phyloP scores from a whole-genome alignment of 2,113 vertebrate species.

The Calyptomena viridis region DNA sequence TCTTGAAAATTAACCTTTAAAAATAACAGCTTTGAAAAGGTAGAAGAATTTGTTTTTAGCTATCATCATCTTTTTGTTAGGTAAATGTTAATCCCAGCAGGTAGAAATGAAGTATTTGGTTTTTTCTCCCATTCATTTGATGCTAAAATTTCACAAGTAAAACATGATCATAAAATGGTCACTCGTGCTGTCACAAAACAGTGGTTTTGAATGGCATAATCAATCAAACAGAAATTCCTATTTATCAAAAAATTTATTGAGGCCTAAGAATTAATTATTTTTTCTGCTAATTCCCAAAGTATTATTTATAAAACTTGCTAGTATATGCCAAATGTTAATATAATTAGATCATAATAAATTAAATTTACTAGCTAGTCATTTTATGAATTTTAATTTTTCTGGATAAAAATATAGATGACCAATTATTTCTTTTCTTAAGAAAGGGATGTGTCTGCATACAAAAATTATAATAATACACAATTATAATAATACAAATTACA shows the following conservation, averaged over 20 bases:
- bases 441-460: neutral
- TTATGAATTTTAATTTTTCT: neutral
- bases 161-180: neutral
- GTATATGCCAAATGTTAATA: neutral
- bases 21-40: neutral
- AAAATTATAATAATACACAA: neutral
- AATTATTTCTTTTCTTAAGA: neutral
- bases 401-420: neutral
- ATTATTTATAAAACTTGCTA: constrained; percentile 11
- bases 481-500: no score
- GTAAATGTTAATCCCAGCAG: neutral
- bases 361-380: neutral
- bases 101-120: neutral
- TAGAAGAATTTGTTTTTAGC: neutral
- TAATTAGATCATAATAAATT: neutral
- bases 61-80: neutral
- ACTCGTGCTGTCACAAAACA: neutral
- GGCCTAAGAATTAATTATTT: neutral
- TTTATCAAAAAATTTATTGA: neutral
- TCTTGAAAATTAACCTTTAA: constrained; percentile 27
- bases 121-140: neutral
- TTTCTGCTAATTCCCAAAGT: neutral
- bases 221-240: neutral
- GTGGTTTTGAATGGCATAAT: neutral
- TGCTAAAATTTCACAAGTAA: neutral